Evolutionary conservation across 2,888 invertebrate genomes (phyloP).

Genomic region (Mythimna pallens): DNA sequence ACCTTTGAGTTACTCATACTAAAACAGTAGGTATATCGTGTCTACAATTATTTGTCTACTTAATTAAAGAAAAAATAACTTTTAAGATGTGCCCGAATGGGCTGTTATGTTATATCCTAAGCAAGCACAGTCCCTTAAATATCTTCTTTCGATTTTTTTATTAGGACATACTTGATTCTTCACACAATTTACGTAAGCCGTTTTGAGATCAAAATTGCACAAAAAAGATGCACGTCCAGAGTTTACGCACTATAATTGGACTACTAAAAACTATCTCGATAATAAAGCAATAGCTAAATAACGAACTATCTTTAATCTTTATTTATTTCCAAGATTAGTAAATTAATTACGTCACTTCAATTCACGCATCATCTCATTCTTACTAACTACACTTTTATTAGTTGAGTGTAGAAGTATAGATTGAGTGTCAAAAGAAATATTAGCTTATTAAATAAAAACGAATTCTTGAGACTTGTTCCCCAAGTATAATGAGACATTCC

Average conservation of each 20-base stretch:
- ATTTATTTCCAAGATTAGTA: slow-evolving; percentile 5
- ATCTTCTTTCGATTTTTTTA: no score
- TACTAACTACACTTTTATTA: slow-evolving; percentile 9
- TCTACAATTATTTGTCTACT: no score
- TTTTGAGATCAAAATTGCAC: no score
- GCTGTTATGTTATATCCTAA: no score
- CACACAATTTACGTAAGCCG: no score
- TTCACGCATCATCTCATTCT: slow-evolving; percentile 12
- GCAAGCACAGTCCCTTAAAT: no score
- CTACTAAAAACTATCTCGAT: background rate
- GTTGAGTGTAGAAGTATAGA: slow-evolving; percentile 19
- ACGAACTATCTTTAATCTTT: slow-evolving; percentile 4
- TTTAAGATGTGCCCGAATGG: no score
- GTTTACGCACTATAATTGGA: background rate
- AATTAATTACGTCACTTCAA: slow-evolving; percentile 3
- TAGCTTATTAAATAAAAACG: slow-evolving; percentile 14
- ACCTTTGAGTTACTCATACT: no score
- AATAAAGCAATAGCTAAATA: background rate
- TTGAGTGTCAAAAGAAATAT: slow-evolving; percentile 44
- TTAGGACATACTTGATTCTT: no score
- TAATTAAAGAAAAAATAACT: no score
- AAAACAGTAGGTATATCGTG: no score
- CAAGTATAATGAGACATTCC: slow-evolving; percentile 28
- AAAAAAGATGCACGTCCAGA: no score
- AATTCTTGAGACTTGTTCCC: slow-evolving; percentile 31